These are phyloP conservation scores for Plotosus lineatus DNA, from an alignment of 2,113 vertebrate species.

Conservation along the genomic window DNA sequence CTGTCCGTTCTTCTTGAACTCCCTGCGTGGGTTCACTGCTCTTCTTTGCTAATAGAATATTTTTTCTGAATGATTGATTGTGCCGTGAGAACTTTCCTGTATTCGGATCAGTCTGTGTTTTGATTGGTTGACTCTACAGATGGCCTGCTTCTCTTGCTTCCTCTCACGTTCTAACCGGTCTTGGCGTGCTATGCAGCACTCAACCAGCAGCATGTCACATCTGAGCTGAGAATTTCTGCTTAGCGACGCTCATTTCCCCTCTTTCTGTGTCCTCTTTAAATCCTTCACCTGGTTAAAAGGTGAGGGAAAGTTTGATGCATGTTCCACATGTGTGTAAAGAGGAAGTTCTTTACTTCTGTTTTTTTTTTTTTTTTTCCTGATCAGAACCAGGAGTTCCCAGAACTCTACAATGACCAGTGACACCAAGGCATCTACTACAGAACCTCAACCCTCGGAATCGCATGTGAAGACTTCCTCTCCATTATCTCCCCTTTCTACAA, in stretches of 20 bases:
- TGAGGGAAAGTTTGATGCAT: slow-evolving; percentile 36
- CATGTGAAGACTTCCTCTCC: background rate
- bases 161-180: slow-evolving; percentile 59
- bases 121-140: slow-evolving; percentile 60
- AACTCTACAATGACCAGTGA: background rate
- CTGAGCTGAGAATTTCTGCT: slow-evolving; percentile 47
- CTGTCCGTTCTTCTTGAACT: background rate
- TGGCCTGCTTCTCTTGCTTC: slow-evolving; percentile 60
- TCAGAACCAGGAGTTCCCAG: slow-evolving; percentile 20
- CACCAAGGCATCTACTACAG: slow-evolving; percentile 6
- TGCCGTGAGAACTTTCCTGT: slow-evolving; percentile 2
- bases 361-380: background rate
- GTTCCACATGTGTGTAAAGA: background rate
- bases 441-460: background rate
- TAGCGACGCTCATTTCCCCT: slow-evolving; percentile 54
- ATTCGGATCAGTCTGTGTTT: slow-evolving; percentile 44
- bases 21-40: too few species aligned
- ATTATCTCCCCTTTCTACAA: background rate
- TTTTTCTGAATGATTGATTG: too few species aligned
- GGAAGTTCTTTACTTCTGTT: background rate
- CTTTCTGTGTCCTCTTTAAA: slow-evolving; percentile 2
- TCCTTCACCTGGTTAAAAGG: slow-evolving; percentile 28
- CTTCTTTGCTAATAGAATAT: background rate
- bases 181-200: slow-evolving; percentile 45
- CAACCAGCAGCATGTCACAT: slow-evolving; percentile 60